Evolutionary conservation across 2,888 invertebrate genomes (phyloP), one percentile per base, ranked within the genome.

Genomic region (Cheilosia variabilis): DNA sequence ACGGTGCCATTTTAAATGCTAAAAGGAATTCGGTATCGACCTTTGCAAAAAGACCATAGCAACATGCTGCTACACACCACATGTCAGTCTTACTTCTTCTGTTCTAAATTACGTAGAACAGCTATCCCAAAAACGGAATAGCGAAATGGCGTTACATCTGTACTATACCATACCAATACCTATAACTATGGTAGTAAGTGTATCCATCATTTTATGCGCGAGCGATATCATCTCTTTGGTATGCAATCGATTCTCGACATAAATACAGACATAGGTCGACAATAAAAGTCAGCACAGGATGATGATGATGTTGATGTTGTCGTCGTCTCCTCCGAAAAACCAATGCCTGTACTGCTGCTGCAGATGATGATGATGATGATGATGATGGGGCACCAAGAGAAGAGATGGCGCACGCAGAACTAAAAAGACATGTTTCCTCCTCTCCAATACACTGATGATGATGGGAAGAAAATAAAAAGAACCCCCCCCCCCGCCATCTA

Each of bases 251-350:
- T 81, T 86, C 86, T 77, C 81, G 86, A 86, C 81, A 81, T 86
- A 86, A 86, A 86, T 81, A 86, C 86, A 86, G 81, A 86, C 86
- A 86, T 86, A 86, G 86, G 81, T 86, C 86, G 76, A 72, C 77
- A 81, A 86, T 86, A 86, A 86, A 86, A 86, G 86, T 86, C 86
- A 86, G 76, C 77, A 71, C 71, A 77, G 81, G 86, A 72, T 71
- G 86, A 86, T 87, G 83, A 82, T 83, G 83, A 87, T 82, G 83
- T 87, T 78, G 73, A 83, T 83, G 78, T 78, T 60, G 69, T 78
- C 87, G 50, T 50, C 55, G 31, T 60, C 45, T 77, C 60, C 69
- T 57, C 22, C 27, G 22, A 63, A 53, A 68, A 55, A 15, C 73
- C 68, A 34, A 55, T 58, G 50, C 53, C 73, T 52, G 47, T 58